Evolutionary conservation across 1,140 invertebrate species (phyloP).

Genomic region (Drusus annulatus): DNA sequence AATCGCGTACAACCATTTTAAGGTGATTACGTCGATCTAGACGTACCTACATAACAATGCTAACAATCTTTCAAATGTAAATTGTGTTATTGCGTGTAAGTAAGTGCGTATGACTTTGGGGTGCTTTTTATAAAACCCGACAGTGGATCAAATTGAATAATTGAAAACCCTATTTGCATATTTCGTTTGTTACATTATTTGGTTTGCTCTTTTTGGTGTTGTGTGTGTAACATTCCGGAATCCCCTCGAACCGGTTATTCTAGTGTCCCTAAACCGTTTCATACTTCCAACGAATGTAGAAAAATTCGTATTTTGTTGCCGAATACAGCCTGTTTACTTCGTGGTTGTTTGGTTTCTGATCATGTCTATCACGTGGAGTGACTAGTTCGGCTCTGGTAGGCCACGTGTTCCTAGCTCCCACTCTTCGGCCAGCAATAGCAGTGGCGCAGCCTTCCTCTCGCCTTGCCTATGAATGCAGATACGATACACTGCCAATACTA

Average conservation of each 20-base stretch:
- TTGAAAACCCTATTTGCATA: constrained; percentile 25
- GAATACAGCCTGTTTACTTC: not conserved
- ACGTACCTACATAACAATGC: too few relatives aligned
- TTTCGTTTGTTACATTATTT: constrained; percentile 12
- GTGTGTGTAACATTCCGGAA: constrained; percentile 18
- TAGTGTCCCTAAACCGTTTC: constrained; percentile 22
- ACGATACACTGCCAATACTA: not conserved
- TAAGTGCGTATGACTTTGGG: too few relatives aligned
- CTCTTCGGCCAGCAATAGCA: not conserved
- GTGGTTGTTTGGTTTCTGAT: not conserved
- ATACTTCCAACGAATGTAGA: not conserved
- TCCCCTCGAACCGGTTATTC: constrained; percentile 29
- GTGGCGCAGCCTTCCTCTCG: constrained; percentile 18
- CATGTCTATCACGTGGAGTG: not conserved
- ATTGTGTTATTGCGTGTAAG: too few relatives aligned
- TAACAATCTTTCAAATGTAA: too few relatives aligned
- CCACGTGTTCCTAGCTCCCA: constrained; percentile 10
- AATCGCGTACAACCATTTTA: too few relatives aligned
- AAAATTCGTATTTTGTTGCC: not conserved
- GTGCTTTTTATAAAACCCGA: too few relatives aligned
- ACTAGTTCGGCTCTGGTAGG: constrained; percentile 21
- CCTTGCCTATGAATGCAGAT: not conserved
- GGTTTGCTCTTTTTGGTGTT: constrained; percentile 25
- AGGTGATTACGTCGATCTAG: too few relatives aligned
- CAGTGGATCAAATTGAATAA: constrained; percentile 15